Evolutionary conservation across 2,113 vertebrate species (phyloP).

Genomic region (Platycercus adscitus): DNA sequence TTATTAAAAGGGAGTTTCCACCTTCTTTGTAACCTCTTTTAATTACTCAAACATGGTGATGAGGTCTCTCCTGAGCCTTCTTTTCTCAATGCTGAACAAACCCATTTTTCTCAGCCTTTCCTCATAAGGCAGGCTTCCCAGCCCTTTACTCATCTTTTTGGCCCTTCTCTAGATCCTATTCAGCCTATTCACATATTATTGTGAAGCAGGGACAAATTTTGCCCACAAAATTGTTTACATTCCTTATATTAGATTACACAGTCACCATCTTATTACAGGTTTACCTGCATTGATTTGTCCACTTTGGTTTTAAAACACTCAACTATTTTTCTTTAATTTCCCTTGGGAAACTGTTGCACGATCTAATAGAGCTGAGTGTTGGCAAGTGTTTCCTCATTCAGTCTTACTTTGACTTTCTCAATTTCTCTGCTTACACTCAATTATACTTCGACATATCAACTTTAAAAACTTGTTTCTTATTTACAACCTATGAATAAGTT

Average conservation of each 20-base stretch:
- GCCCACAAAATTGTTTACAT: background rate
- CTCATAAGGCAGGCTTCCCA: background rate
- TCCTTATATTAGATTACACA: background rate
- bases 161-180: background rate
- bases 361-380: background rate
- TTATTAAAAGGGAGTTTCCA: background rate
- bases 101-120: background rate
- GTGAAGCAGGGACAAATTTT: background rate
- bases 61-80: background rate
- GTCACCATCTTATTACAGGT: background rate
- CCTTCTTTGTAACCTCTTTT: background rate
- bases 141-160: background rate
- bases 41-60: background rate
- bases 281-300: background rate
- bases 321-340: conserved; percentile 8
- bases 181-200: background rate
- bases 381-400: conserved; percentile 18
- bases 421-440: background rate
- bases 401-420: background rate
- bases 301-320: background rate
- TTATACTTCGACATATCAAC: background rate
- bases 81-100: background rate
- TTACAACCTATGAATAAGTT: background rate
- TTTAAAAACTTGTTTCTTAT: background rate
- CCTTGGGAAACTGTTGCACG: background rate